Percentiles rank a stretch among this genome's conserved stretches.
These are phyloP conservation scores for Theodoxus fluviatilis DNA, from an alignment of 2,888 invertebrate species.

Conservation along the genomic window DNA sequence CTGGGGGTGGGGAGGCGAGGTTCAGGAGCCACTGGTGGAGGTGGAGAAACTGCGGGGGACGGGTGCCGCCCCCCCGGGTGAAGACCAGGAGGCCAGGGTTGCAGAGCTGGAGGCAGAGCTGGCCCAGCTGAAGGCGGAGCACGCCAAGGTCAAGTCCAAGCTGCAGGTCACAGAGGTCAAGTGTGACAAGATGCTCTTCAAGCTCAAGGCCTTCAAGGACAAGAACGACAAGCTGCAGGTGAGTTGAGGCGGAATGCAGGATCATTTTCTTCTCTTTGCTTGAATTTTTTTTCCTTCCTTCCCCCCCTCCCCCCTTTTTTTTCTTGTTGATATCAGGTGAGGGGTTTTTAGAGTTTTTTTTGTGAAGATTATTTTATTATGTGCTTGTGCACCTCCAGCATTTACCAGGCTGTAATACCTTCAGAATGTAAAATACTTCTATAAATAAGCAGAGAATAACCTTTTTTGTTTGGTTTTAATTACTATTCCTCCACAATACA, in stretches of 20 bases:
- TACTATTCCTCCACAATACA: too few relatives aligned
- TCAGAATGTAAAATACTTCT: too few relatives aligned
- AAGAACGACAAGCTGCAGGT: conserved; percentile 63
- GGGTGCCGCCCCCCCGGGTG: neutral
- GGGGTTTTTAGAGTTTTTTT: neutral
- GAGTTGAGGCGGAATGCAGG: conserved; percentile 31
- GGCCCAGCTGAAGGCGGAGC: conserved; percentile 26
- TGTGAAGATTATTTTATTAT: neutral
- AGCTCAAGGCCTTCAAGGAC: conserved; percentile 82
- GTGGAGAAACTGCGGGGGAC: conserved; percentile 26
- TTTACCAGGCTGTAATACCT: too few relatives aligned
- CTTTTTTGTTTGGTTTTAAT: too few relatives aligned
- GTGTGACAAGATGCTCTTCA: conserved; percentile 80
- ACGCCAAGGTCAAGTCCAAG: conserved; percentile 37
- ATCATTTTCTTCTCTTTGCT: too few relatives aligned
- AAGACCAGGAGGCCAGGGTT: neutral
- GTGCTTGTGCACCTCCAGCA: neutral
- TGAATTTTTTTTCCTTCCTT: too few relatives aligned
- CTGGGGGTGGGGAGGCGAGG: conserved; percentile 27
- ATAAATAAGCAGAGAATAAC: too few relatives aligned
- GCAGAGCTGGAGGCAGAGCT: conserved; percentile 17
- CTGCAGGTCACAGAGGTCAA: conserved; percentile 68
- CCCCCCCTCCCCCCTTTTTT: too few relatives aligned
- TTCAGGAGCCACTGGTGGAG: conserved; percentile 11
- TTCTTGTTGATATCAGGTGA: too few relatives aligned